Evolutionary conservation across 2,888 invertebrate species (phyloP).

Genomic region (Patella caerulea): DNA sequence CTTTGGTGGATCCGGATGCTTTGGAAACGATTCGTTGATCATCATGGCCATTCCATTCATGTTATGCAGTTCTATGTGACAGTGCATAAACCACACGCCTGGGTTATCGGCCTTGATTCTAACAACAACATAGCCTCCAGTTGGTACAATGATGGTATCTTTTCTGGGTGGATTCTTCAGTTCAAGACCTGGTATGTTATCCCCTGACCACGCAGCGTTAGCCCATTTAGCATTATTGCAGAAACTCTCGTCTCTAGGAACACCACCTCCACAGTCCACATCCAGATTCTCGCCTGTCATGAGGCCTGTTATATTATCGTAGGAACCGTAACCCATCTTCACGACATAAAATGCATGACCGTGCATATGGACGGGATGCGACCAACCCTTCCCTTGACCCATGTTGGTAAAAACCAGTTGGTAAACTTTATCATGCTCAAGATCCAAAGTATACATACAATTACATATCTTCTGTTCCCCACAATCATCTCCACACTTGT

Average conservation of each 20-base stretch:
- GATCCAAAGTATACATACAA: constrained; percentile 48
- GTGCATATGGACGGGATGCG: constrained; percentile 63
- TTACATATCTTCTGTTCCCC: constrained; percentile 46
- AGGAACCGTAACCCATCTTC: constrained; percentile 46
- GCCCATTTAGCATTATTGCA: constrained; percentile 61
- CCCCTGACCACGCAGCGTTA: constrained; percentile 51
- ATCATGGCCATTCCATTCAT: constrained; percentile 64
- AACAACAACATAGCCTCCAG: constrained; percentile 64
- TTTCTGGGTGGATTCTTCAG: constrained; percentile 55
- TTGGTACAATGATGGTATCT: constrained; percentile 65
- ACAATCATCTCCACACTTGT: constrained; percentile 35
- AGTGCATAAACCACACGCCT: constrained; percentile 65
- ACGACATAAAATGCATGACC: constrained; percentile 63
- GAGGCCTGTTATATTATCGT: constrained; percentile 33
- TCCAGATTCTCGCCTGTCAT: constrained; percentile 6
- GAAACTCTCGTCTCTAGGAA: constrained; percentile 32
- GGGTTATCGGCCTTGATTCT: constrained; percentile 64
- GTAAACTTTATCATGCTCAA: constrained; percentile 46
- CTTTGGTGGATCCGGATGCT: constrained; percentile 44
- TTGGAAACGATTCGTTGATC: constrained; percentile 54
- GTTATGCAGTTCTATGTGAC: constrained; percentile 62
- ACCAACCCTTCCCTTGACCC: constrained; percentile 51
- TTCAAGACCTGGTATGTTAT: constrained; percentile 53
- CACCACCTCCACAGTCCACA: constrained; percentile 18
- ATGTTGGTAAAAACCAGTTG: constrained; percentile 57